Evolutionary conservation across 2,113 vertebrate species (phyloP).

Genomic region (Vulpes lagopus): DNA sequence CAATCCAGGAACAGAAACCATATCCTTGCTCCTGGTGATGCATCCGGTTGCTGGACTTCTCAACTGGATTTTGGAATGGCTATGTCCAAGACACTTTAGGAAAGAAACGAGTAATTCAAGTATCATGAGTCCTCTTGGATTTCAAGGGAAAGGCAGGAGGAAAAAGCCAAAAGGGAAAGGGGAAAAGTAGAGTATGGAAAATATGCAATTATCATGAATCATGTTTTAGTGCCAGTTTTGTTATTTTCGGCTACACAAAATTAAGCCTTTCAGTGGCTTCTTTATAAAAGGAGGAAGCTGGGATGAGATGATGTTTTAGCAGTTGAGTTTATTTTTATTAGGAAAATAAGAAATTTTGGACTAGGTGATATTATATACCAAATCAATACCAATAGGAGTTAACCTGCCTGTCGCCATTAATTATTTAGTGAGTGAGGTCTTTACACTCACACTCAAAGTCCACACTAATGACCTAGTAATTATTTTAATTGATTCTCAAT

Average conservation of each 20-base stretch:
- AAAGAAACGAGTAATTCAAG: slow-evolving; percentile 8
- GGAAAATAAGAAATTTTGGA: slow-evolving; percentile 45
- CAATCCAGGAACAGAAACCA: not conserved
- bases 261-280: not conserved
- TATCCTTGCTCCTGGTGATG: not conserved
- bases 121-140: not conserved
- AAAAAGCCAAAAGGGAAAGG: not conserved
- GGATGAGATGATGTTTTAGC: not conserved
- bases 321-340: slow-evolving; percentile 59
- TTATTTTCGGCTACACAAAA: not conserved
- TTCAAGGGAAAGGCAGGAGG: not conserved
- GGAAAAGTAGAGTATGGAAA: not conserved
- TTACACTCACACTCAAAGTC: slow-evolving; percentile 63
- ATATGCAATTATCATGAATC: not conserved
- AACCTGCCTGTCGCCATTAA: slow-evolving; percentile 43
- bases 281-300: not conserved
- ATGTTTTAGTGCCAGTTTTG: not conserved
- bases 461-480: slow-evolving; percentile 64
- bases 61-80: not conserved
- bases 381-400: slow-evolving; percentile 54
- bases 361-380: not conserved
- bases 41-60: not conserved
- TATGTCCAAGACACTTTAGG: not conserved
- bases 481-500: slow-evolving; percentile 73
- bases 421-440: slow-evolving; percentile 67